phyloP scores from a whole-genome alignment of 2,888 invertebrate genomes.

The Nomada ferruginata region DNA sequence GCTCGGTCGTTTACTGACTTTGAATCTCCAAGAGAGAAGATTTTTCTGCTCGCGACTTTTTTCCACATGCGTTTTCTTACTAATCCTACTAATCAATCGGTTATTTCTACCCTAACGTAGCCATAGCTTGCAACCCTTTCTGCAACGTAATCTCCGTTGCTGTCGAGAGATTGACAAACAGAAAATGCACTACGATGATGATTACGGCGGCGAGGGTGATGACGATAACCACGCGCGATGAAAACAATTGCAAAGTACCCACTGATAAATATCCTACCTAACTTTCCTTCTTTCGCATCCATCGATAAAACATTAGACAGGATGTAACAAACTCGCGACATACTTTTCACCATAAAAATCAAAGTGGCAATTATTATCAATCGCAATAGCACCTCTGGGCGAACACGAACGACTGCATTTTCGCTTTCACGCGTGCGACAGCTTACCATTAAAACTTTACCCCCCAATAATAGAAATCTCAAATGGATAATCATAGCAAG shows the following conservation, averaged over 20 bases:
- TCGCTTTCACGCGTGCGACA: conserved; percentile 6
- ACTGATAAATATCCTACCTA: conserved; percentile 32
- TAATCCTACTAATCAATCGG: neutral
- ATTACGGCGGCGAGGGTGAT: conserved; percentile 4
- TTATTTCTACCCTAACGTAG: neutral
- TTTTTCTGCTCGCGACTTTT: neutral
- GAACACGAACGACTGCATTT: conserved; percentile 8
- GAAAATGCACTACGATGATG: conserved; percentile 49
- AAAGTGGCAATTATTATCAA: conserved; percentile 26
- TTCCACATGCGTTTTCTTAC: neutral
- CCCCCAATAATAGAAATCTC: too few relatives aligned
- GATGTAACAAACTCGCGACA: neutral
- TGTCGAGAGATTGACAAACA: conserved; percentile 61
- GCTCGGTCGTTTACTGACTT: too few relatives aligned
- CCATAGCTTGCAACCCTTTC: conserved; percentile 17
- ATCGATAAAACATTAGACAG: conserved; percentile 29
- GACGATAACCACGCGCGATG: conserved; percentile 27
- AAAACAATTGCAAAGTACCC: conserved; percentile 22
- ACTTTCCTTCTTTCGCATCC: conserved; percentile 30
- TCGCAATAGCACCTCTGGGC: neutral
- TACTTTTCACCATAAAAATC: neutral
- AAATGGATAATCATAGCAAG: too few relatives aligned
- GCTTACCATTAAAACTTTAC: too few relatives aligned
- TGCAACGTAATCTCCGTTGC: conserved; percentile 46
- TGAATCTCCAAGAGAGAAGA: too few relatives aligned